These are phyloP conservation scores for Apus apus DNA, from an alignment of 2,113 vertebrate genomes.

Conservation along the genomic window DNA sequence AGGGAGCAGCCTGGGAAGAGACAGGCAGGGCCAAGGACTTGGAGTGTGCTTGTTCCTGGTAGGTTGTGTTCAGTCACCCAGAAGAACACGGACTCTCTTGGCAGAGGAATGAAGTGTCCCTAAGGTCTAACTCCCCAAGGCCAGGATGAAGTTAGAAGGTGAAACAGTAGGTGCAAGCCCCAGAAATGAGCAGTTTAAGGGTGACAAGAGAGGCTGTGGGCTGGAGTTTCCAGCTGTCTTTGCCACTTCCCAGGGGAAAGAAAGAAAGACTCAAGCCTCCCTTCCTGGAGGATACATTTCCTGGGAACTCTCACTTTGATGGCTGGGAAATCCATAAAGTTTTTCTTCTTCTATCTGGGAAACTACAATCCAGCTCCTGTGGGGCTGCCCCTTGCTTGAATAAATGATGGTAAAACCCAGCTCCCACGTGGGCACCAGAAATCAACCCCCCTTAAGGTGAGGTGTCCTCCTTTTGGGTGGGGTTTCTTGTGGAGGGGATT, in stretches of 20 bases:
- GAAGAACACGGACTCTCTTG: neutral
- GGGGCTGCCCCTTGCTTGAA: neutral
- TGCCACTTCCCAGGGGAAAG: neutral
- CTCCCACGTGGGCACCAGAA: neutral
- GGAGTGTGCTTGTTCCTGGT: neutral
- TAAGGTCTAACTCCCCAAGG: neutral
- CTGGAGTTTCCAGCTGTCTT: neutral
- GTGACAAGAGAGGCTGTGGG: neutral
- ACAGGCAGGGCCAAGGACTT: neutral
- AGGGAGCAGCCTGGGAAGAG: neutral
- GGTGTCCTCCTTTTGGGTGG: neutral
- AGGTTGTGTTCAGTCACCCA: neutral
- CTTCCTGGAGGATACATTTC: conserved; percentile 17
- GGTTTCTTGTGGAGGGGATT: neutral
- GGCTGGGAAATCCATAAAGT: conserved; percentile 37
- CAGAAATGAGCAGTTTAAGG: neutral
- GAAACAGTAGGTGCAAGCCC: neutral
- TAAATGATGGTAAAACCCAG: neutral
- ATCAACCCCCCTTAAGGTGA: neutral
- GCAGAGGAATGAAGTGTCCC: neutral
- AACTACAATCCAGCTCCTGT: neutral
- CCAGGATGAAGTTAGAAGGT: neutral
- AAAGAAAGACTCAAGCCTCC: neutral
- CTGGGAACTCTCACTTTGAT: conserved; percentile 4
- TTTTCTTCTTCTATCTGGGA: neutral